Base-by-base conservation (phyloP, 2,888 invertebrate genomes). In the Xanthorhoe spadicearia region DNA sequence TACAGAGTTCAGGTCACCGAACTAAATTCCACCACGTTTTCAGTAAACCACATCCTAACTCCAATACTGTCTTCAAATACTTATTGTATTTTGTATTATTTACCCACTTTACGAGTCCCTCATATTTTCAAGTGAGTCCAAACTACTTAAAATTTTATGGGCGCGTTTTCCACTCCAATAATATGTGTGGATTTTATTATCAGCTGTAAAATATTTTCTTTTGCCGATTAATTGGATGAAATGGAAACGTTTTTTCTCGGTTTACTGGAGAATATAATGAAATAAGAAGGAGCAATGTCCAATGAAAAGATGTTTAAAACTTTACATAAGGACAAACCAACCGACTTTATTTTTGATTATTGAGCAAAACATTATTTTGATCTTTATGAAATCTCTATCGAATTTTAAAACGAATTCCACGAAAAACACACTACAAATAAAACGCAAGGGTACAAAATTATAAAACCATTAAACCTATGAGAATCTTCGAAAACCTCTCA, bases 21-120 rank as follows among this genome's bases (percentile, higher is more conserved):
- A 46, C n/a, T 5, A n/a, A 46, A n/a, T 46, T n/a, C 4, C 2
- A 38, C 2, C 8, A 8, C 43, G 0, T 32, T 0, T 71, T 32
- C 70, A 63, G 74, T 90, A 78, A 77, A 59, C 54, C 78, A 1
- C 75, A 51, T 72, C 1, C 10, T 87, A 68, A 19, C 2, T 77
- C 77, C 87, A 87, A 90, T 92, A 92, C 88, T 83, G 86, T 84
- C 89, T 23, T 23, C 23, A 23, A n/a, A 23, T 23, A 91, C 90
- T 92, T 92, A 93, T 91, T 91, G 92, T 93, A 92, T 93, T 92
- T 92, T 92, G 92, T 92, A 92, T 90, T 92, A 92, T 92, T 92
- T 92, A 91, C 91, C 88, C 84, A 85, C 87, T 86, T 92, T 92
- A 92, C 88, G 90, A 90, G 72, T 82, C 74, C 86, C 69, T 69